Percentiles rank a stretch among this genome's conserved stretches.
Evolutionary conservation across 2,113 vertebrate genomes (phyloP).

Genomic region (Onychostruthus taczanowskii): DNA sequence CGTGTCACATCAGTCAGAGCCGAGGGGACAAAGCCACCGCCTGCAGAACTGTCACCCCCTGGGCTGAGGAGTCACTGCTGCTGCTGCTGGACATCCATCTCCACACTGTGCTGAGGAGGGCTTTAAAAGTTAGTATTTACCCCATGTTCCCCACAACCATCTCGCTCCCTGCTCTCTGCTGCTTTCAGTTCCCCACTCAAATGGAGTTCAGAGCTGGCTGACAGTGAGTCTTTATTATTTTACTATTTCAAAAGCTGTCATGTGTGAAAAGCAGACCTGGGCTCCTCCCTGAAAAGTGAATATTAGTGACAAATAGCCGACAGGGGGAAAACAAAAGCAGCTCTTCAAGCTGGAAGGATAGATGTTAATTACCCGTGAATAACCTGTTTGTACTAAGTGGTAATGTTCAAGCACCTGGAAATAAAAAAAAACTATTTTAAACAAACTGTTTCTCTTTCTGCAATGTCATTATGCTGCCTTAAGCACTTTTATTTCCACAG

Average conservation of each 20-base stretch:
- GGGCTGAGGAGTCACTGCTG: not conserved
- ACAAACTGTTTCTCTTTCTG: not conserved
- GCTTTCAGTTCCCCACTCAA: not conserved
- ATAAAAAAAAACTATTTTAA: not conserved
- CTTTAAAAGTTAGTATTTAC: not conserved
- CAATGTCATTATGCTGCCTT: not conserved
- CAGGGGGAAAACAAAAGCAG: not conserved
- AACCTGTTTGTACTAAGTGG: not conserved
- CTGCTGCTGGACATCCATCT: not conserved
- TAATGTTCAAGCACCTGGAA: not conserved
- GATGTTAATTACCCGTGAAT: not conserved
- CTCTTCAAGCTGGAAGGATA: not conserved
- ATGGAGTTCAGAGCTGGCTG: not conserved
- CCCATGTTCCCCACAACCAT: not conserved
- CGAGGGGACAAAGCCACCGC: fast-evolving
- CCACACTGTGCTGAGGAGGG: not conserved
- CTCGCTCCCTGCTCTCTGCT: not conserved
- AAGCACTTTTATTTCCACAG: not conserved
- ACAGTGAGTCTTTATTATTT: not conserved
- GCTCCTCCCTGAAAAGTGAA: not conserved
- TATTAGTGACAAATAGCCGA: not conserved
- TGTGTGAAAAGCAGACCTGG: not conserved
- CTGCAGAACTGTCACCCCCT: not conserved
- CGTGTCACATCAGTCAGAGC: fast-evolving
- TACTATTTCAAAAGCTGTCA: not conserved